Percentiles rank a stretch among this genome's conserved stretches.
phyloP scores from a whole-genome alignment of 1,140 invertebrate species.

The Neodiprion fabricii region DNA sequence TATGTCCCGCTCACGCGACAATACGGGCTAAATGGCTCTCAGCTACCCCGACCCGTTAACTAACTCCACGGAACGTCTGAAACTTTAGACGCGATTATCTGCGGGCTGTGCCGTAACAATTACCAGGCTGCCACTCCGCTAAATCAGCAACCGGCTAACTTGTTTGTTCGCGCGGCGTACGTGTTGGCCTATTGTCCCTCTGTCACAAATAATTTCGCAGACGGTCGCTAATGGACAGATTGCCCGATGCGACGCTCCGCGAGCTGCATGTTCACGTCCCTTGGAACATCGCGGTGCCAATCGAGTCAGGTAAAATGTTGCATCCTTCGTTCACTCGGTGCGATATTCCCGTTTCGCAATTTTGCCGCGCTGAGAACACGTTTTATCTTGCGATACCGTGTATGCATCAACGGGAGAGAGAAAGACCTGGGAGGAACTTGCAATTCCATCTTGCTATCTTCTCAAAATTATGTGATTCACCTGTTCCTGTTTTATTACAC shows the following conservation, averaged over 20 bases:
- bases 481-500: conserved; percentile 63
- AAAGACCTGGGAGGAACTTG: conserved; percentile 33
- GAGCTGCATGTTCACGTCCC: too few species aligned
- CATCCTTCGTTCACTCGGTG: too few species aligned
- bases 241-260: conserved; percentile 2
- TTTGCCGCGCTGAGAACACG: too few species aligned
- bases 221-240: conserved; percentile 43
- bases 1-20: conserved; percentile 44
- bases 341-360: too few species aligned
- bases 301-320: too few species aligned
- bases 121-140: conserved; percentile 58
- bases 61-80: conserved; percentile 57
- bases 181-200: conserved; percentile 44
- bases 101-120: conserved; percentile 61
- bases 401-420: conserved; percentile 11
- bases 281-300: too few species aligned
- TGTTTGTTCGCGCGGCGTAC: conserved; percentile 49
- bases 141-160: conserved; percentile 52
- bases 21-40: conserved; percentile 58
- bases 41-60: conserved; percentile 47
- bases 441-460: conserved; percentile 42
- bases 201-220: conserved; percentile 48
- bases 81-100: conserved; percentile 62
- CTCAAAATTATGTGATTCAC: conserved; percentile 62
- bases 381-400: too few species aligned